Evolutionary conservation across 2,797 vertebrate species (phyloP), one percentile per base, ranked within the genome.

Genomic region (Rhynchotus rufescens): DNA sequence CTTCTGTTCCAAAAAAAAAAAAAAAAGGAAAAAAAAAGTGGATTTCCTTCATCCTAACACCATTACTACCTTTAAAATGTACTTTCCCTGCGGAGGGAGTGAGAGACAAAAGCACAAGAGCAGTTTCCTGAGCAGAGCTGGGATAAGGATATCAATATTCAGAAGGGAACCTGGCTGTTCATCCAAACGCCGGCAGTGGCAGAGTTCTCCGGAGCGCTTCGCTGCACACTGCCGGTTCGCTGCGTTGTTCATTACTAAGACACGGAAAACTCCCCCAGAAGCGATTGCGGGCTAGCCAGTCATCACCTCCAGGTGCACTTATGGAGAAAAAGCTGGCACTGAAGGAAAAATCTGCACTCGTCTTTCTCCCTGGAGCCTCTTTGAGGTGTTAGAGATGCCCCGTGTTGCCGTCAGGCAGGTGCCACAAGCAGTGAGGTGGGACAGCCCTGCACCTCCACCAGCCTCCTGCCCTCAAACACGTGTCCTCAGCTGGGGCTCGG

Each of bases 221-320:
- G 76, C 12, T 17, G 34, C 25, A 54, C 49, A 59, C 45, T 38
- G 20, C 19, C 51, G 21, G 9, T 45, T 86, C 42, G 12, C 28
- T 57, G 40, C 44, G 71, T 12, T 54, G 2, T 23, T 73, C 36
- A 9, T 59, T 88, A 79, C 42, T n/a, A 38, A 47, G 51, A 62
- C 64, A 81, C 9, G 20, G n/a, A 62, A 62, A 77, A 12, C 2
- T 12, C 45, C 36, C 8, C 4, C 42, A 66, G 61, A 54, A 28
- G 36, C 21, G 56, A n/a, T 6, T 47, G 45, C 1, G 0, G 36
- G 22, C 45, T 61, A 30, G 30, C 34, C 32, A 34, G 13, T 66
- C 0, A 1, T 15, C 19, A 3, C 9, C 25, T 44, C 19, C 59
- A 30, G 42, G 45, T 1, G 1, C 17, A 36, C 56, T n/a, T 12